Base-by-base conservation (phyloP, 2,888 invertebrate species). In the Nomada lathburiana region DNA sequence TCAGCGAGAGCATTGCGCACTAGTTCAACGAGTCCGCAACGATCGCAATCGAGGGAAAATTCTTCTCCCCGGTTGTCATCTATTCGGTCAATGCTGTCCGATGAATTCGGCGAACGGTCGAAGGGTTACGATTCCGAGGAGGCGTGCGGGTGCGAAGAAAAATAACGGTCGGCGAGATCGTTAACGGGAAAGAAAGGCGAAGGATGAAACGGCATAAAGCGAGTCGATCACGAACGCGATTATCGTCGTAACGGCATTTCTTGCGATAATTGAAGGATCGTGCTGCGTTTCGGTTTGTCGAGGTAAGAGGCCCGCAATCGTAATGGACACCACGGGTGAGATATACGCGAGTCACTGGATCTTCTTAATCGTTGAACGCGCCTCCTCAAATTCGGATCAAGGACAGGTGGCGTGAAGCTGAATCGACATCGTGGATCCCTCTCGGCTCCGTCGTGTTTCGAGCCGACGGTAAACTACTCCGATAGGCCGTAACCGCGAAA, bases 221-320 rank as follows among this genome's bases (percentile, higher is more conserved):
- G 76, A 83, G 75, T 63, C 83, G 87, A 87, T 86, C 87, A 85
- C 80, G 87, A 85, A 69, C 69, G 55, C 85, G 86, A 87, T 86
- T 86, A 86, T 86, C 83, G 64, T 52, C 29, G 79, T 88, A 88
- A 88, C 88, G 88, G 88, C 85, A 85, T 80, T 83, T 86, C 86
- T 86, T 76, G 80, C 85, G 88, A 88, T 88, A 88, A 88, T 86
- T 86, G 88, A 87, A 74, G 88, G 86, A 84, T 87, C 84, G 84
- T 83, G 82, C 72, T 77, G 79, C 77, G 83, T 85, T 86, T 88
- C 75, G 88, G 75, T 50, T 36, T 62, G 72, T 50, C 70, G 26
- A 50, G 59, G 73, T 70, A 78, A 64, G 62, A 79, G 79, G 79
- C 79, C 71, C 62, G 68, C 69, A 59, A 63, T n/a, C 26, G 64